Evolutionary conservation across 1,140 invertebrate species (phyloP).

Genomic region (Phymorhynchus buccinoides): DNA sequence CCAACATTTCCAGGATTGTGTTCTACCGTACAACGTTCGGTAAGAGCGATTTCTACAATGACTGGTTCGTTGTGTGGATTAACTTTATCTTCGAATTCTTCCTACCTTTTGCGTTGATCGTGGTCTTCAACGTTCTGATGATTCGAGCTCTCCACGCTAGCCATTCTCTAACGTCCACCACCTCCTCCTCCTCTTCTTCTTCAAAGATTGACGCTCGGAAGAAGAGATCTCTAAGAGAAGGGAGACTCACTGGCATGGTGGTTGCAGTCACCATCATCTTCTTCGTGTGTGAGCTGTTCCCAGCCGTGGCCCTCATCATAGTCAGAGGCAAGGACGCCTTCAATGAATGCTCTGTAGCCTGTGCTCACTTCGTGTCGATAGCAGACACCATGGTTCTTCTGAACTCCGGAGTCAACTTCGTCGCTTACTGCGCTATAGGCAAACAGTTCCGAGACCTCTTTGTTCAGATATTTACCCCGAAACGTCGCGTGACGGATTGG

Average conservation of each 20-base stretch:
- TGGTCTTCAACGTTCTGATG: conserved; percentile 42
- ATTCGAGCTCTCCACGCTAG: conserved; percentile 28
- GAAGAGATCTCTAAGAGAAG: conserved; percentile 6
- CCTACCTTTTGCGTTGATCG: conserved; percentile 36
- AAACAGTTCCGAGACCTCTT: conserved; percentile 44
- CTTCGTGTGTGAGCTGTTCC: conserved; percentile 49
- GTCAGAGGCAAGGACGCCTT: conserved; percentile 37
- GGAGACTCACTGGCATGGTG: conserved; percentile 47
- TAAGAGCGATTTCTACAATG: conserved; percentile 35
- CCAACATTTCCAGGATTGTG: conserved; percentile 11
- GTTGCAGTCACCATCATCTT: conserved; percentile 46
- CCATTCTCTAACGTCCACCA: background rate
- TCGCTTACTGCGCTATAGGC: conserved; percentile 44
- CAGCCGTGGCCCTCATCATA: conserved; percentile 41
- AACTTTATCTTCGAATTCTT: conserved; percentile 42
- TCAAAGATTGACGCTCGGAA: background rate
- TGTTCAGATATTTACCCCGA: conserved; percentile 21
- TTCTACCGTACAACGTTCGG: conserved; percentile 40
- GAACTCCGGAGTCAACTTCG: conserved; percentile 47
- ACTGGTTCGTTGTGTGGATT: conserved; percentile 42
- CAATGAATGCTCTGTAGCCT: conserved; percentile 38
- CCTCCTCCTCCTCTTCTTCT: background rate
- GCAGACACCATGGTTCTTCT: conserved; percentile 45
- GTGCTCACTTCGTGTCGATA: conserved; percentile 40
- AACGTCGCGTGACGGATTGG: background rate